A percentile compares a stretch with the other conserved stretches of the same genome.
Conservation (phyloP, 2,888 invertebrate species). For the Cryptus armator region DNA sequence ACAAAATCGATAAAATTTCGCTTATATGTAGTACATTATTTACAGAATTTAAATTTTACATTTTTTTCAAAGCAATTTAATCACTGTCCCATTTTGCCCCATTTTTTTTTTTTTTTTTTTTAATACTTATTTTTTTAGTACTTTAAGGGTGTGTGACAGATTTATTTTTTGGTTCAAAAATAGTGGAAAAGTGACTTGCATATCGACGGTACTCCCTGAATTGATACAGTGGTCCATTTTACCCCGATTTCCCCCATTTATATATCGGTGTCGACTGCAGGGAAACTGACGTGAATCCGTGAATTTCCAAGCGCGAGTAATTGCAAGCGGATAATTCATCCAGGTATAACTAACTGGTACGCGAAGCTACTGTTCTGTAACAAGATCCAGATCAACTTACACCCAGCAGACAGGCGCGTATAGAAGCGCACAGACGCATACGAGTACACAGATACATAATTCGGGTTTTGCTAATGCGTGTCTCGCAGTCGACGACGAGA, state of each 20-base stretch:
- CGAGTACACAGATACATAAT: no score
- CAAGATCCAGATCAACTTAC: slow-evolving; percentile 50
- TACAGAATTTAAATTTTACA: no score
- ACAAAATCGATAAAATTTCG: no score
- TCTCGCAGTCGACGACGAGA: not conserved
- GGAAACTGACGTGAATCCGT: slow-evolving; percentile 17
- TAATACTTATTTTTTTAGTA: no score
- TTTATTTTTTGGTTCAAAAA: no score
- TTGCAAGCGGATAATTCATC: slow-evolving; percentile 47
- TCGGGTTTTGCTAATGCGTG: not conserved
- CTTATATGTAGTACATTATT: no score
- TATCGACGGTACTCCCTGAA: not conserved
- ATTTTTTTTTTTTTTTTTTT: no score
- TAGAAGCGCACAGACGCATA: not conserved
- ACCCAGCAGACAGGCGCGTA: slow-evolving; percentile 10
- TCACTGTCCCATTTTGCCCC: no score
- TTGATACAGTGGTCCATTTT: not conserved
- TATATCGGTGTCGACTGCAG: not conserved
- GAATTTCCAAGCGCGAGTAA: slow-evolving; percentile 25
- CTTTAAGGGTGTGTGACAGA: no score
- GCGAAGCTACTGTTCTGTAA: slow-evolving; percentile 5
- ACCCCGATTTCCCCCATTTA: not conserved
- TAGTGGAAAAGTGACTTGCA: no score
- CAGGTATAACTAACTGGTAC: slow-evolving; percentile 47
- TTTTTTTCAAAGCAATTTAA: no score